These are phyloP conservation scores for Cygnus olor DNA, from an alignment of 2,797 vertebrate species.

Conservation along the genomic window DNA sequence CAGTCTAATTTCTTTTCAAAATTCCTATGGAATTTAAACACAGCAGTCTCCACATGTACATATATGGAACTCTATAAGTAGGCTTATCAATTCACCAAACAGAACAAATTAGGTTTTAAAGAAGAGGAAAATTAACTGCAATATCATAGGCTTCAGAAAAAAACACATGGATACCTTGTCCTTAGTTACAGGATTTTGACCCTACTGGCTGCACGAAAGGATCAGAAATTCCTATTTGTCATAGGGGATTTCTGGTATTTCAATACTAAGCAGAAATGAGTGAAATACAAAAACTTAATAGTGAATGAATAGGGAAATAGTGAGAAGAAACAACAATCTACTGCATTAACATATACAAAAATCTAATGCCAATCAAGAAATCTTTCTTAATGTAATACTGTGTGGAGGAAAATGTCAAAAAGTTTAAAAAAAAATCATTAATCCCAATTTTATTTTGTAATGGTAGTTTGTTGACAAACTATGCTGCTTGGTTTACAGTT, in stretches of 20 bases:
- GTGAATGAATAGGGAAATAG: background rate
- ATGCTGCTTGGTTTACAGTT: background rate
- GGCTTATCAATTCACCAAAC: background rate
- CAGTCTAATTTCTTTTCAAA: background rate
- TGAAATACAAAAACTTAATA: background rate
- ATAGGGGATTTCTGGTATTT: background rate
- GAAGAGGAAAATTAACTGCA: background rate
- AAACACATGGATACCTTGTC: background rate
- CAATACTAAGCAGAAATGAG: background rate
- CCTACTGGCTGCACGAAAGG: background rate
- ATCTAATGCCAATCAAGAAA: background rate
- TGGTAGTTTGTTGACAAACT: background rate
- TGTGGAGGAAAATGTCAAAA: background rate
- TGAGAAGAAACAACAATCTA: background rate
- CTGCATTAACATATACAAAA: background rate
- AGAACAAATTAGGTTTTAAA: background rate
- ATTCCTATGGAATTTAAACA: background rate
- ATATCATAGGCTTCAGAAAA: background rate
- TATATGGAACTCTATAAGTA: slow-evolving; percentile 21
- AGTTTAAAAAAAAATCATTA: background rate
- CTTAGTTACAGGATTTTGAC: background rate
- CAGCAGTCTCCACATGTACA: background rate
- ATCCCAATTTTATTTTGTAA: background rate
- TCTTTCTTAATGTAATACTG: background rate
- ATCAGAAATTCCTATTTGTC: background rate